These are phyloP conservation scores for Carettochelys insculpta DNA, from an alignment of 2,113 vertebrate species.

Conservation along the genomic window DNA sequence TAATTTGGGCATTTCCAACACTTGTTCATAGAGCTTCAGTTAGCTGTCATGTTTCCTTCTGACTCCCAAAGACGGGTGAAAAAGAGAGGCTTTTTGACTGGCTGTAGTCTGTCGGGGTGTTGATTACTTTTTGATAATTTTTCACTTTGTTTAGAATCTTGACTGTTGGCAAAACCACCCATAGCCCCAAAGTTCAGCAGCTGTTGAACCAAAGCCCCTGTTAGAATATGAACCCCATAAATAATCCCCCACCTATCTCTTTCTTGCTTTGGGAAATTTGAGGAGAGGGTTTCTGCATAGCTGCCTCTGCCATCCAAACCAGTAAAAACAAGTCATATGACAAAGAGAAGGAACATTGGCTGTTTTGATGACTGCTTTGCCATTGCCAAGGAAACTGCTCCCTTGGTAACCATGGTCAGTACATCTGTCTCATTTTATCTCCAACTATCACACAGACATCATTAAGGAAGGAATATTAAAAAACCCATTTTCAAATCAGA, in stretches of 20 bases:
- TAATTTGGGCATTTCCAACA: not conserved
- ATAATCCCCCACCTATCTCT: slow-evolving; percentile 41
- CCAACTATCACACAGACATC: slow-evolving; percentile 66
- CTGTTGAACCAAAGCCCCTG: not conserved
- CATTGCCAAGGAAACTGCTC: slow-evolving; percentile 82
- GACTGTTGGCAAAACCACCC: slow-evolving; percentile 12
- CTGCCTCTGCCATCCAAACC: slow-evolving; percentile 70
- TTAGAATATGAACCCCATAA: slow-evolving; percentile 12
- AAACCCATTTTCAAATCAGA: slow-evolving; percentile 53
- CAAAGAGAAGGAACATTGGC: slow-evolving; percentile 64
- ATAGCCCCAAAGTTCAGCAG: not conserved
- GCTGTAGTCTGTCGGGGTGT: slow-evolving; percentile 30
- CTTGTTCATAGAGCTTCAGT: slow-evolving; percentile 52
- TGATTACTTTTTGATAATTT: slow-evolving; percentile 1
- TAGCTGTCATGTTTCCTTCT: slow-evolving; percentile 34
- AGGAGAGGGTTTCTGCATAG: slow-evolving; percentile 45
- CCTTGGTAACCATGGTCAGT: slow-evolving; percentile 84
- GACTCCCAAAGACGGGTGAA: not conserved
- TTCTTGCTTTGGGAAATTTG: slow-evolving; percentile 13
- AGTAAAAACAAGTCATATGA: slow-evolving; percentile 68
- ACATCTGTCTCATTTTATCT: slow-evolving; percentile 81
- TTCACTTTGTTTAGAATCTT: slow-evolving; percentile 2
- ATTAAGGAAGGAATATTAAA: slow-evolving; percentile 72
- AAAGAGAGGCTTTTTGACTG: slow-evolving; percentile 7
- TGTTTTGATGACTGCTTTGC: slow-evolving; percentile 77